These are phyloP conservation scores for Phrynosoma blainvillii DNA, from an alignment of 2,113 vertebrate species.

Conservation along the genomic window DNA sequence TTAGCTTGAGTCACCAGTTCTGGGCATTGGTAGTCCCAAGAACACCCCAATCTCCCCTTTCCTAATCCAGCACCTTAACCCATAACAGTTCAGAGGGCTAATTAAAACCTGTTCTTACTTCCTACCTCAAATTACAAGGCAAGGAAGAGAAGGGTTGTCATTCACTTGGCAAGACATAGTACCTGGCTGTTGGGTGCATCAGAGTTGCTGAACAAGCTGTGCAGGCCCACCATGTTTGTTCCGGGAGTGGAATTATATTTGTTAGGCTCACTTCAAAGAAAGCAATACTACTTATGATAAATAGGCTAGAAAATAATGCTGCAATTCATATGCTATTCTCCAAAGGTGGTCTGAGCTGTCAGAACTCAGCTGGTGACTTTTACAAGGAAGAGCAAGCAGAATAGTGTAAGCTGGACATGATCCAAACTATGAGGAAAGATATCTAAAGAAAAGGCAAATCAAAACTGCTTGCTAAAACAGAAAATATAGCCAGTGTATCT, in stretches of 20 bases:
- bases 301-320: not conserved
- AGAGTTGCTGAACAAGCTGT: not conserved
- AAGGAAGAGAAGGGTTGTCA: not conserved
- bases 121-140: not conserved
- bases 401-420: not conserved
- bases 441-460: not conserved
- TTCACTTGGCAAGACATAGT: not conserved
- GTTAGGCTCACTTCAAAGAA: not conserved
- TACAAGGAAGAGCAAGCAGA: not conserved
- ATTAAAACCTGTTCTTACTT: not conserved
- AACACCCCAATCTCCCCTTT: no score
- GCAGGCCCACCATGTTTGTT: not conserved
- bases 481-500: not conserved
- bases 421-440: not conserved
- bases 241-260: not conserved
- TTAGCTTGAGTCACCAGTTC: no score
- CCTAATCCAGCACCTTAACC: no score
- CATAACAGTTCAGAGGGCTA: not conserved
- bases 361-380: not conserved
- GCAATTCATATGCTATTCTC: no score
- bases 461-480: not conserved
- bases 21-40: no score
- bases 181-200: not conserved
- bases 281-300: not conserved
- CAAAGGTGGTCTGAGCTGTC: no score